Evolutionary conservation across 2,113 vertebrate genomes (phyloP).

Genomic region (Catagonus wagneri): DNA sequence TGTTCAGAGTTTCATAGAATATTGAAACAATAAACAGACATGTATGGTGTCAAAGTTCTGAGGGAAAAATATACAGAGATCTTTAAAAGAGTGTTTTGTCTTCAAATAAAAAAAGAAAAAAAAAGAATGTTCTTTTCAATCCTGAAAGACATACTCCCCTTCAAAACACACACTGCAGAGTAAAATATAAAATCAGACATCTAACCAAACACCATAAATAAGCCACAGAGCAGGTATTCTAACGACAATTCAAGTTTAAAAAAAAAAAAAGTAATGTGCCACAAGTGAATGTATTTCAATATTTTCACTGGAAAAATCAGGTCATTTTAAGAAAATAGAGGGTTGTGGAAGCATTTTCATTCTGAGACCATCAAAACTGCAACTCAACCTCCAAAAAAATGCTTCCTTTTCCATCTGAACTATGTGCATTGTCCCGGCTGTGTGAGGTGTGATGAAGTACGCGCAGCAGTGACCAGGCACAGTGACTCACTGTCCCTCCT

Average conservation of each 20-base stretch:
- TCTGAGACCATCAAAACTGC: conserved; percentile 69
- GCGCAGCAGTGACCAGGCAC: conserved; percentile 79
- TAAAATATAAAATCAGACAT: conserved; percentile 53
- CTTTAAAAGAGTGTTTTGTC: conserved; percentile 22
- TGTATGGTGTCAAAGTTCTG: conserved; percentile 70
- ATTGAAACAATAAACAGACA: conserved; percentile 79
- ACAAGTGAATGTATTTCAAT: conserved; percentile 63
- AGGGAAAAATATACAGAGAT: conserved; percentile 46
- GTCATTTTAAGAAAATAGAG: conserved; percentile 6
- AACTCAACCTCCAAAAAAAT: conserved; percentile 70
- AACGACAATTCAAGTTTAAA: conserved; percentile 64
- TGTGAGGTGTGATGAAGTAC: conserved; percentile 80
- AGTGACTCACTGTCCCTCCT: conserved; percentile 74
- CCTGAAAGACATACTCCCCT: not conserved
- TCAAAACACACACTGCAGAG: conserved; percentile 30
- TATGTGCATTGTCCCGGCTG: not conserved
- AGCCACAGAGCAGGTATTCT: conserved; percentile 67
- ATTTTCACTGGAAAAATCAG: conserved; percentile 74
- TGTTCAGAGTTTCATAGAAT: conserved; percentile 36
- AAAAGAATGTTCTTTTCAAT: conserved; percentile 39
- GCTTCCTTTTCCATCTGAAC: conserved; percentile 69
- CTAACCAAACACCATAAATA: conserved; percentile 61
- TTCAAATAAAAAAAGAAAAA: conserved; percentile 68
- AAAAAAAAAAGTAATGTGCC: conserved; percentile 52
- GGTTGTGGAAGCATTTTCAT: conserved; percentile 56